These are phyloP conservation scores for Standfussiana lucernea DNA, from an alignment of 2,888 invertebrate genomes.

Conservation along the genomic window DNA sequence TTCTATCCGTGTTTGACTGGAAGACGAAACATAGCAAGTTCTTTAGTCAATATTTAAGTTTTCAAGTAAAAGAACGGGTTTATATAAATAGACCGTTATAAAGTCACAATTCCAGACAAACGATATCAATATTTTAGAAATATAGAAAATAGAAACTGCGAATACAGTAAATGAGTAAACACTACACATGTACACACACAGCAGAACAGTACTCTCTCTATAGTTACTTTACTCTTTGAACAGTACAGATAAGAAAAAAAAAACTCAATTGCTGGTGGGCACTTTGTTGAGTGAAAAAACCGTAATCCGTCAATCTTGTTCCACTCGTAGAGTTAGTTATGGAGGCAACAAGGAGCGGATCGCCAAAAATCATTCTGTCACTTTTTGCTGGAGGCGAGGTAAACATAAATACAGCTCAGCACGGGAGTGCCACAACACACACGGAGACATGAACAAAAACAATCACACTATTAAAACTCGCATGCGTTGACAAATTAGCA, in stretches of 20 bases:
- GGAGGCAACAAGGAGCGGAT: background rate
- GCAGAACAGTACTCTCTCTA: too few species aligned
- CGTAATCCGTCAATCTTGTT: background rate
- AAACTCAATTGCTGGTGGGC: background rate
- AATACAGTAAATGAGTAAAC: conserved; percentile 49
- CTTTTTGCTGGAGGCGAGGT: too few species aligned
- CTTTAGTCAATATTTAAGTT: background rate
- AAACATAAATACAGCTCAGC: background rate
- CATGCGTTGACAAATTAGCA: too few species aligned
- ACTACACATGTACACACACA: conserved; percentile 13
- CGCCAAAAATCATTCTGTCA: background rate
- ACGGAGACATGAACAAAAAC: background rate
- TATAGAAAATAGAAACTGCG: conserved; percentile 20
- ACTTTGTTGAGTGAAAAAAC: background rate
- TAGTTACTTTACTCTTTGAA: too few species aligned
- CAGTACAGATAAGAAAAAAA: background rate
- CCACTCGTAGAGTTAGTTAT: background rate
- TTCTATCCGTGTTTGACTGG: background rate
- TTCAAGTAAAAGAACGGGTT: background rate
- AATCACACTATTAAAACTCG: background rate
- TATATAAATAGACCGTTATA: background rate
- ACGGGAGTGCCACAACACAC: background rate
- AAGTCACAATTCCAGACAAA: background rate
- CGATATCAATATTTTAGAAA: background rate
- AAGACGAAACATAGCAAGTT: background rate